Evolutionary conservation across 1,140 invertebrate genomes (phyloP).

Genomic region (Ceratitis capitata): DNA sequence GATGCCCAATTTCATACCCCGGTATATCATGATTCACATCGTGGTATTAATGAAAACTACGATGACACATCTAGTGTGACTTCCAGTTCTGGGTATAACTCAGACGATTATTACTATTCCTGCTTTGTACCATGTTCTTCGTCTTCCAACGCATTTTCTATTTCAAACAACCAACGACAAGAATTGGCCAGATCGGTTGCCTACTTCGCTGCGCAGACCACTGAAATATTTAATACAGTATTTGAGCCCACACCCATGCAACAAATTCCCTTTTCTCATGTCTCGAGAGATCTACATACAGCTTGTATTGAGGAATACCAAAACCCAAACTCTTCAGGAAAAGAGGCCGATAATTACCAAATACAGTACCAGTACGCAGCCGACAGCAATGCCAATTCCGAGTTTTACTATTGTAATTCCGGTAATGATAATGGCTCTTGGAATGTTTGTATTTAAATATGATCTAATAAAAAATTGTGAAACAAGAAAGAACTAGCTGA

Average conservation of each 20-base stretch:
- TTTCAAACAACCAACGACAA: background rate
- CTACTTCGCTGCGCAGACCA: conserved; percentile 19
- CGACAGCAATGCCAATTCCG: background rate
- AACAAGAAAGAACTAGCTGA: too few species aligned
- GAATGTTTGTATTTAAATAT: conserved; percentile 41
- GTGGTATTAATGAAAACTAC: conserved; percentile 59
- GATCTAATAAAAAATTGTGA: conserved; percentile 35
- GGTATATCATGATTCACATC: conserved; percentile 41
- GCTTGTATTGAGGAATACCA: background rate
- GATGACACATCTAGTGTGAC: conserved; percentile 62
- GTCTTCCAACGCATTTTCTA: background rate
- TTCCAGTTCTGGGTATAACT: conserved; percentile 57
- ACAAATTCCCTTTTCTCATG: background rate
- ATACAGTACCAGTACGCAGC: background rate
- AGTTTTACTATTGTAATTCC: conserved; percentile 14
- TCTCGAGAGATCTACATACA: background rate
- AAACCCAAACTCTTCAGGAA: background rate
- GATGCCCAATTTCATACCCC: background rate
- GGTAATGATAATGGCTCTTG: background rate
- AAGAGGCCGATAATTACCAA: background rate
- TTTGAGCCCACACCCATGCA: conserved; percentile 1
- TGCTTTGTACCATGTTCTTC: conserved; percentile 38
- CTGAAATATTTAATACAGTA: conserved; percentile 4
- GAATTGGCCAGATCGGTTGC: conserved; percentile 2
- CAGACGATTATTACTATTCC: conserved; percentile 57